Conservation (phyloP, 2,797 vertebrate species). For the Etheostoma perlongum region DNA sequence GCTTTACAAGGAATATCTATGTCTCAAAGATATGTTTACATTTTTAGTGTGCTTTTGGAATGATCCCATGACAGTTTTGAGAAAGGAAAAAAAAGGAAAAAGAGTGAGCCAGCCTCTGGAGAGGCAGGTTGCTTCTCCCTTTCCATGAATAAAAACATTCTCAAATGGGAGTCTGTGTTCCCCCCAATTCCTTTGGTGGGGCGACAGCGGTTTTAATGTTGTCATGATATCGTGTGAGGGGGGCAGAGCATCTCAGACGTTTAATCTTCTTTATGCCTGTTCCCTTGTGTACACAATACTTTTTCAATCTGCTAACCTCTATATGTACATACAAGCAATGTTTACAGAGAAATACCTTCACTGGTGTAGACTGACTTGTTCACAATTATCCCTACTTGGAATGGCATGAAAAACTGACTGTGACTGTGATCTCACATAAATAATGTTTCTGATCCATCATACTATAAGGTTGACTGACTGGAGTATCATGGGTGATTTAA, state of each 20-base stretch:
- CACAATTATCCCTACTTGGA: slow-evolving; percentile 64
- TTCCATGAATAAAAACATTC: slow-evolving; percentile 62
- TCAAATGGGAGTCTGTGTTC: slow-evolving; percentile 63
- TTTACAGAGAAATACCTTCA: slow-evolving; percentile 77
- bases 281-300: slow-evolving; percentile 61
- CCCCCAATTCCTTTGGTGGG: slow-evolving; percentile 63
- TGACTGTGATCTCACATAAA: slow-evolving; percentile 55
- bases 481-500: slow-evolving; percentile 46
- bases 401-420: slow-evolving; percentile 68
- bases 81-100: slow-evolving; percentile 33
- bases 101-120: slow-evolving; percentile 65
- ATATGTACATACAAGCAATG: slow-evolving; percentile 86
- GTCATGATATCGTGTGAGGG: slow-evolving; percentile 42
- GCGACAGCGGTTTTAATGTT: slow-evolving; percentile 66
- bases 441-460: slow-evolving; percentile 57
- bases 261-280: slow-evolving; percentile 65
- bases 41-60: slow-evolving; percentile 77
- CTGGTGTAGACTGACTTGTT: slow-evolving; percentile 65
- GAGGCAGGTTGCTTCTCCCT: slow-evolving; percentile 49
- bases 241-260: slow-evolving; percentile 60
- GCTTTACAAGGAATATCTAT: slow-evolving; percentile 84
- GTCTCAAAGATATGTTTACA: slow-evolving; percentile 77
- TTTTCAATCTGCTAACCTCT: slow-evolving; percentile 76
- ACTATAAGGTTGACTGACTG: slow-evolving; percentile 39
- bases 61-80: slow-evolving; percentile 70